Conservation (phyloP, 2,797 vertebrate species). For the Artibeus jamaicensis region DNA sequence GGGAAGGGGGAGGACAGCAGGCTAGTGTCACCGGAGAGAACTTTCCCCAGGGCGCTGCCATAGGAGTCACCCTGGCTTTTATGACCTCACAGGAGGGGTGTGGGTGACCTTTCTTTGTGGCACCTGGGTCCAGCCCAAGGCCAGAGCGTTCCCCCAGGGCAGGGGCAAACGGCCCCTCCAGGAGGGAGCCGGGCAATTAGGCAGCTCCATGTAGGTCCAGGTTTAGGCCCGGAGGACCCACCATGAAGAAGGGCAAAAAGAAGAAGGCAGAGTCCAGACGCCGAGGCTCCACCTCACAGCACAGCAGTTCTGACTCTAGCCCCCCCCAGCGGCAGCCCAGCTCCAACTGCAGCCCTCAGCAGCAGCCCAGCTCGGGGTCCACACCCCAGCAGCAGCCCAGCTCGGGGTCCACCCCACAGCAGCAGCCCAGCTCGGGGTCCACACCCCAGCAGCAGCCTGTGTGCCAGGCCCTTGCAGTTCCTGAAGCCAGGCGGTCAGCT, state of each 20-base stretch:
- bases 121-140: not conserved
- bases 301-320: not conserved
- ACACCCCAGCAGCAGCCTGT: not conserved
- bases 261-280: conserved; percentile 48
- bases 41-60: not conserved
- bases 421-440: not conserved
- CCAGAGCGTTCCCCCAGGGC: not conserved
- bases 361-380: not conserved
- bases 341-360: not conserved
- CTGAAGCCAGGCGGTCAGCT: fast-evolving
- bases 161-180: not conserved
- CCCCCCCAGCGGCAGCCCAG: not conserved
- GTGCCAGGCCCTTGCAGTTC: not conserved
- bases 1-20: not conserved
- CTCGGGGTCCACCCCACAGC: not conserved
- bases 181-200: conserved; percentile 4
- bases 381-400: not conserved
- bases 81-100: conserved; percentile 67
- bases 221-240: not conserved
- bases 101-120: conserved; percentile 13
- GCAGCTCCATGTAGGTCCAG: conserved; percentile 64
- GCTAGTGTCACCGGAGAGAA: not conserved
- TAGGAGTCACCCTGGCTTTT: conserved; percentile 40
- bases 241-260: conserved; percentile 73
- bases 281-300: not conserved